A percentile compares a stretch with the other conserved stretches of the same genome.
Evolutionary conservation across 2,113 vertebrate species (phyloP).

Genomic region (Rhabdornis inornatus): DNA sequence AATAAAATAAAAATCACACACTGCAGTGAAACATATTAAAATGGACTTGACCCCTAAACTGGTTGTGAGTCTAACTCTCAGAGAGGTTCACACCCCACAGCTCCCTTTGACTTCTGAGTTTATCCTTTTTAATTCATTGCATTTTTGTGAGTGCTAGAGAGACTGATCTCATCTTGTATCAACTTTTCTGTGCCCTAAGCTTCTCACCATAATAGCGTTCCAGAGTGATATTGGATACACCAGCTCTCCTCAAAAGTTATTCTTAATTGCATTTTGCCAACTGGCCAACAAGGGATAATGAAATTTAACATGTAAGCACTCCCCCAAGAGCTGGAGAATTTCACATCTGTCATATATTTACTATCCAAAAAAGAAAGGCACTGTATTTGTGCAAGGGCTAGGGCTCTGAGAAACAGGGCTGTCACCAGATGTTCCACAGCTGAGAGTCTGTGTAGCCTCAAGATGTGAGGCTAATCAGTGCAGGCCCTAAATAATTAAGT

Average conservation of each 20-base stretch:
- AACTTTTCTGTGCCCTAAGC: background rate
- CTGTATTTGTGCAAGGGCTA: background rate
- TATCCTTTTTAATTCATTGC: background rate
- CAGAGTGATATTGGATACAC: background rate
- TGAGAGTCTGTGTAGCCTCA: background rate
- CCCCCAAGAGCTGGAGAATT: background rate
- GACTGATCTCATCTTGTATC: background rate
- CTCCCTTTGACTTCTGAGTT: background rate
- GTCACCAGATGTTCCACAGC: background rate
- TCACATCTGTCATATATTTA: conserved; percentile 19
- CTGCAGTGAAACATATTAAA: background rate
- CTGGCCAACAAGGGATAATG: background rate
- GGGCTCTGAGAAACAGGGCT: background rate
- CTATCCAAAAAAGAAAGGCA: background rate
- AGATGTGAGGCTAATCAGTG: conserved; percentile 1
- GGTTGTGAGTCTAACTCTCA: background rate
- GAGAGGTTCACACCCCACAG: background rate
- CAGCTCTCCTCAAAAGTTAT: background rate
- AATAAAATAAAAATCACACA: background rate
- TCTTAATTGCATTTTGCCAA: conserved; percentile 17
- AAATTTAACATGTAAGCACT: background rate
- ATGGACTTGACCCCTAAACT: background rate
- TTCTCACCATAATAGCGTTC: background rate
- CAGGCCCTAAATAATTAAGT: conserved; percentile 25
- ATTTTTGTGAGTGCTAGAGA: background rate